Percentiles rank a stretch among this genome's conserved stretches.
These are phyloP conservation scores for Chrysemys picta DNA, from an alignment of 2,113 vertebrate species.

Conservation along the genomic window DNA sequence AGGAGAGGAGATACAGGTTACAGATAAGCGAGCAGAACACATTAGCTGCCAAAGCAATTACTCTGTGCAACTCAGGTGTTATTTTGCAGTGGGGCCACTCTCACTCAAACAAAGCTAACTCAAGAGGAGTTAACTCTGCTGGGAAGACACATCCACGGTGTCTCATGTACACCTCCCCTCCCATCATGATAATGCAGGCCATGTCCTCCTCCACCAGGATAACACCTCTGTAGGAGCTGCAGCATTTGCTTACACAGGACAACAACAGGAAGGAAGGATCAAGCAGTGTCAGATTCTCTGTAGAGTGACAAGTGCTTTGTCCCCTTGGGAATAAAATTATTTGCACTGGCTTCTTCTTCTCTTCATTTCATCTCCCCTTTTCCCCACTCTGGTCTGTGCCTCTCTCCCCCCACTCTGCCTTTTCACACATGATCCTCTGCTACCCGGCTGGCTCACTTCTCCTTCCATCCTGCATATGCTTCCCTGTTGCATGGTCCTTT, in stretches of 20 bases:
- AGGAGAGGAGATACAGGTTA: neutral
- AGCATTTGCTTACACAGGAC: neutral
- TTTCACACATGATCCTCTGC: neutral
- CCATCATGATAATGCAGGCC: neutral
- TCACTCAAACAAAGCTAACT: neutral
- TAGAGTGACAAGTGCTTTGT: neutral
- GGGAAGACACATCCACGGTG: neutral
- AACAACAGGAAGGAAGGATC: neutral
- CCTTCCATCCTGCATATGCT: neutral
- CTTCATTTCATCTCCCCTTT: neutral
- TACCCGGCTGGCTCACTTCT: neutral
- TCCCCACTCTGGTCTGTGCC: neutral
- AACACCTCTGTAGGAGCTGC: neutral
- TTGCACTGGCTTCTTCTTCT: neutral
- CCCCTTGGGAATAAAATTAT: neutral
- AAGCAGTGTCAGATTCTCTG: neutral
- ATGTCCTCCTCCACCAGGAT: accelerated
- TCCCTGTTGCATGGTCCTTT: neutral
- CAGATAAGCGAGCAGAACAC: neutral
- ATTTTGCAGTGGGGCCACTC: neutral
- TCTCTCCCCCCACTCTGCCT: neutral
- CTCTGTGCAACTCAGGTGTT: neutral
- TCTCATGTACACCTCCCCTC: accelerated
- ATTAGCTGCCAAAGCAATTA: neutral
- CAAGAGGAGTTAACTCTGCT: neutral